A percentile compares a stretch with the other conserved stretches of the same genome.
These are phyloP conservation scores for Falco cherrug DNA, from an alignment of 2,797 vertebrate species.

Conservation along the genomic window DNA sequence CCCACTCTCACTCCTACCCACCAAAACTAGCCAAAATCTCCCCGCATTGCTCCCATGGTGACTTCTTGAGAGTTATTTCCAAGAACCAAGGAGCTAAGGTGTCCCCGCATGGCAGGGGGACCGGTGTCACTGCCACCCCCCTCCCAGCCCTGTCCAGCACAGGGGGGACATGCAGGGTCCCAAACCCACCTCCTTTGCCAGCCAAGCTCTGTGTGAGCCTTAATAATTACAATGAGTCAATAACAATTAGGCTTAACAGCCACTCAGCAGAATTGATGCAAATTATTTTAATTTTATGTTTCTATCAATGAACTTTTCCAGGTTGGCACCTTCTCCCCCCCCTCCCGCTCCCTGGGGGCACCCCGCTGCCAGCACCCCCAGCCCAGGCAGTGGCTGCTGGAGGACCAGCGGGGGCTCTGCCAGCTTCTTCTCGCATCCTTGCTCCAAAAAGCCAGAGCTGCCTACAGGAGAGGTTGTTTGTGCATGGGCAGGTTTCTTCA, in stretches of 20 bases:
- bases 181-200: background rate
- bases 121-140: rapidly evolving
- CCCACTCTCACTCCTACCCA: rapidly evolving
- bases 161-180: background rate
- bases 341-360: background rate
- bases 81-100: background rate
- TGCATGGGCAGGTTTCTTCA: background rate
- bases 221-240: conserved; percentile 70
- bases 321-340: conserved; percentile 38
- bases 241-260: conserved; percentile 75
- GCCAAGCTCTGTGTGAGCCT: conserved; percentile 8
- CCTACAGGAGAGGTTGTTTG: background rate
- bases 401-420: background rate
- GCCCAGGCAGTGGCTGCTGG: rapidly evolving
- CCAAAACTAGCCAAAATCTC: background rate
- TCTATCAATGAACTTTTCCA: conserved; percentile 65
- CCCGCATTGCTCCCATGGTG: rapidly evolving
- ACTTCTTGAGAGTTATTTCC: background rate
- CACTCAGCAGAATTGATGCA: conserved; percentile 74
- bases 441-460: background rate
- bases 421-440: background rate
- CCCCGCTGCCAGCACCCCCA: rapidly evolving
- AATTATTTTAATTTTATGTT: conserved; percentile 78
- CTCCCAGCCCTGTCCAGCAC: rapidly evolving
- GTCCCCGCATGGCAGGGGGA: rapidly evolving